Percentiles rank a stretch among this genome's conserved stretches.
Evolutionary conservation across 2,797 vertebrate species (phyloP).

Genomic region (Ctenochaetus hawaiiensis): DNA sequence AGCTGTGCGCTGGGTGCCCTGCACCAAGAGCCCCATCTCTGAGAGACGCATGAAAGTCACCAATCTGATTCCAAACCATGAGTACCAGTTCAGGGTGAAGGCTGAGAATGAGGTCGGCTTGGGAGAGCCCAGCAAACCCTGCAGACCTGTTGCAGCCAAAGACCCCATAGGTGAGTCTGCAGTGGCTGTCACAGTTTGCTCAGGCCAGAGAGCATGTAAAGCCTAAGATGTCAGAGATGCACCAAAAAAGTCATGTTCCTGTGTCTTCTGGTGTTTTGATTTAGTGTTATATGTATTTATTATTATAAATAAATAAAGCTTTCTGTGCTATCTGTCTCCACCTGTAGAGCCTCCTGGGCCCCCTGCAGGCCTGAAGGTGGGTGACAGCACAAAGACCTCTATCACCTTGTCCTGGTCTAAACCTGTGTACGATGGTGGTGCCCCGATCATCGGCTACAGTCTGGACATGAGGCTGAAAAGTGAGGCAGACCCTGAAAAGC

Average conservation of each 20-base stretch:
- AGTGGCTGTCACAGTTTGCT: background rate
- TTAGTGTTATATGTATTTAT: background rate
- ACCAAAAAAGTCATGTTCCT: background rate
- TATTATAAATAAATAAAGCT: too few species aligned
- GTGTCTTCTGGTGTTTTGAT: background rate
- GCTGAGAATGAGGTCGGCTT: constrained; percentile 98
- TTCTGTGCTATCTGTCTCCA: background rate
- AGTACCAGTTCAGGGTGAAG: constrained; percentile 99
- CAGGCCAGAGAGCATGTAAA: background rate
- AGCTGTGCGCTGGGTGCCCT: constrained; percentile 93
- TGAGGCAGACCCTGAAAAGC: constrained; percentile 86
- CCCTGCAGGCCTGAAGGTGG: constrained; percentile 93
- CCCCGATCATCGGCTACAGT: constrained; percentile 95
- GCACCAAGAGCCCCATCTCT: constrained; percentile 94
- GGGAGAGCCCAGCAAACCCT: constrained; percentile 96
- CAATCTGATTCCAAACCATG: constrained; percentile 95
- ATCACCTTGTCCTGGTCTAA: constrained; percentile 95
- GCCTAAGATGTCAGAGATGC: background rate
- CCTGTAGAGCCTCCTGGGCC: constrained; percentile 95
- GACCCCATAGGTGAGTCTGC: constrained; percentile 93
- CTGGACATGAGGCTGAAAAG: constrained; percentile 95
- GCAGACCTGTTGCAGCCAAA: constrained; percentile 95
- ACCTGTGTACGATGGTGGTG: constrained; percentile 96
- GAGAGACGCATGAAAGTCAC: constrained; percentile 96
- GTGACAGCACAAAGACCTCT: constrained; percentile 94